These are phyloP conservation scores for Xestia sexstrigata DNA, from an alignment of 2,888 invertebrate genomes.

Conservation along the genomic window DNA sequence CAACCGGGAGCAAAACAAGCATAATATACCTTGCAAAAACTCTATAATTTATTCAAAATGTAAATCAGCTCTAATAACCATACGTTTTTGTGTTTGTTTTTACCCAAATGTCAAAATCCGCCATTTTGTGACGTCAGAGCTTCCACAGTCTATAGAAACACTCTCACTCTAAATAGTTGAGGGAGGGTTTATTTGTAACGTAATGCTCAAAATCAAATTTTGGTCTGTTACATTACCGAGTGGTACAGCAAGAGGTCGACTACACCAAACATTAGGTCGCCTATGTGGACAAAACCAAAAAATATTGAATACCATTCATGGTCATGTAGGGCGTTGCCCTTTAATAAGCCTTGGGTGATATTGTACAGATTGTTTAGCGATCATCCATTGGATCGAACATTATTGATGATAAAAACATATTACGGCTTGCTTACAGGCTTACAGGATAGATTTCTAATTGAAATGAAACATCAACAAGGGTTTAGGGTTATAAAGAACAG, in stretches of 20 bases:
- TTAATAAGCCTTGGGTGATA: neutral
- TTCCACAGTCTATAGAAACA: too few relatives aligned
- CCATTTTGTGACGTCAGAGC: too few relatives aligned
- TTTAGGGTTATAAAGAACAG: neutral
- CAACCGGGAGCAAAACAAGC: too few relatives aligned
- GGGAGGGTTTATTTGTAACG: neutral
- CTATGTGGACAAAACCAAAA: neutral
- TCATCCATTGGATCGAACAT: neutral
- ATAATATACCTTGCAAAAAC: too few relatives aligned
- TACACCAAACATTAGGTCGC: neutral
- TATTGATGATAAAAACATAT: constrained; percentile 11
- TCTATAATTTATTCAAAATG: too few relatives aligned
- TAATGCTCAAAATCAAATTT: neutral
- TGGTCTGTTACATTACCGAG: neutral
- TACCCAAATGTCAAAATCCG: too few relatives aligned
- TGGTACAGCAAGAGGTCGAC: neutral
- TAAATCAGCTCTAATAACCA: too few relatives aligned
- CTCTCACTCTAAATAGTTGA: too few relatives aligned
- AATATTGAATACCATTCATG: neutral
- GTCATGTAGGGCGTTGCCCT: neutral
- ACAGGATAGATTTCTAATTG: neutral
- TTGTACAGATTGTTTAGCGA: neutral
- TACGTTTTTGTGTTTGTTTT: too few relatives aligned
- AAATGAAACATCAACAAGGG: neutral
- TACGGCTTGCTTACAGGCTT: neutral